Evolutionary conservation across 2,113 vertebrate species (phyloP), one percentile per base, ranked within the genome.

Genomic region (Butorides virescens): DNA sequence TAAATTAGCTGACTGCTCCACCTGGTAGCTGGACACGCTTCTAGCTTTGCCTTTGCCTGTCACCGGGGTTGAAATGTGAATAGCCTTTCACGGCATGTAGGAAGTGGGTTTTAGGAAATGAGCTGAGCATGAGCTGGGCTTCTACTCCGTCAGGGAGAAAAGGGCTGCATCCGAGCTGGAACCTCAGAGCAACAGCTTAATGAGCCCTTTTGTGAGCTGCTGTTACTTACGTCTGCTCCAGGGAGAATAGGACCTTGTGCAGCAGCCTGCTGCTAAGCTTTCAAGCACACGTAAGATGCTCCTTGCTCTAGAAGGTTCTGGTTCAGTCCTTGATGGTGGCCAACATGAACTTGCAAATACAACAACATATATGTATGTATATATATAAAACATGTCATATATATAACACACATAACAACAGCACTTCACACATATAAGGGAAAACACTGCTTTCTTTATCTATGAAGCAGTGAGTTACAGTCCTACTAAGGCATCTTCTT

Each of bases 31-130:
- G 93, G 74, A 79, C 84, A 55, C 0, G 12, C 62, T 79, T 90
- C 92, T 73, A 70, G 71, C 81, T 88, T 30, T 70, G 32, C 32
- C 77, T 68, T 77, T 22, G 68, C 70, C 34, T 75, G 32, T 63
- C 77, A 75, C 55, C 32, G 58, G 68, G 62, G 62, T 66, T 87
- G 74, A 92, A 82, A 63, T 21, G 13, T 82, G 74, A 93, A 93
- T 56, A 42, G 80, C 29, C 50, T 90, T 92, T 95, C 91, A 82
- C 3, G 7, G 63, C 70, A 50, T 29, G 78, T 81, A 87, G 84
- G 83, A 95, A 92, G 42, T 73, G 58, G 18, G 12, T 13, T 88
- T 85, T 79, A 96, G 77, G 86, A 92, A 97, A 82, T 47, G 49
- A 73, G 29, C 56, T 78, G 91, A 72, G 56, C 76, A 68, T 20